Evolutionary conservation across 2,113 vertebrate genomes (phyloP), one percentile per base, ranked within the genome.

Genomic region (Sminthopsis crassicaudata): DNA sequence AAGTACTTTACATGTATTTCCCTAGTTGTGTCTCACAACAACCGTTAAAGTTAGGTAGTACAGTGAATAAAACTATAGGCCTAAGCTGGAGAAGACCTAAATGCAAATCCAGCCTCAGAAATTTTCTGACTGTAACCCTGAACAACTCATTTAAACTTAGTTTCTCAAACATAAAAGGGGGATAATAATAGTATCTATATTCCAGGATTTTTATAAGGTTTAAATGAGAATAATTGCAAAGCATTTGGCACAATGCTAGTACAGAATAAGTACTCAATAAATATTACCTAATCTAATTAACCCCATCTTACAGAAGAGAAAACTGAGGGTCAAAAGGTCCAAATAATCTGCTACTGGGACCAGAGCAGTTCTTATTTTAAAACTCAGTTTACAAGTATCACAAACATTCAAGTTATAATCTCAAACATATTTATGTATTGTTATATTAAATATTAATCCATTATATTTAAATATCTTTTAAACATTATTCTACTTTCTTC

Each of bases 341-440:
- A 76, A 76, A 76, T n/a, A n/a, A 84, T 23, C n/a, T 84, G n/a
- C n/a, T 23, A 84, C n/a, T 60, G 22, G 50, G 88, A 48, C 60
- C 52, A 91, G 12, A 42, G 8, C 53, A 95, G 90, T 48, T 94
- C 50, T 94, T 53, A 96, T 52, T 91, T 53, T 91, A 94, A 96
- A 92, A 60, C 46, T 25, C 52, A 27, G 51, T 92, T 27, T 67
- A 67, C 52, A n/a, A 36, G 91, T 4, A 97, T 55, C 53, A 95
- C 10, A 95, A 94, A 46, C 2, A 6, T 93, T 95, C 53, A 60
- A 50, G 94, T 89, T 92, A 93, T 60, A 92, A 60, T 92, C 19
- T 90, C 89, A 46, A 30, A 30, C 30, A 60, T 60, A 30, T 30
- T 60, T 67, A 36, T 25, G n/a, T 84, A 84, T 42, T n/a, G 7